Base-by-base conservation (phyloP, 2,888 invertebrate species). In the Eupithecia inturbata region DNA sequence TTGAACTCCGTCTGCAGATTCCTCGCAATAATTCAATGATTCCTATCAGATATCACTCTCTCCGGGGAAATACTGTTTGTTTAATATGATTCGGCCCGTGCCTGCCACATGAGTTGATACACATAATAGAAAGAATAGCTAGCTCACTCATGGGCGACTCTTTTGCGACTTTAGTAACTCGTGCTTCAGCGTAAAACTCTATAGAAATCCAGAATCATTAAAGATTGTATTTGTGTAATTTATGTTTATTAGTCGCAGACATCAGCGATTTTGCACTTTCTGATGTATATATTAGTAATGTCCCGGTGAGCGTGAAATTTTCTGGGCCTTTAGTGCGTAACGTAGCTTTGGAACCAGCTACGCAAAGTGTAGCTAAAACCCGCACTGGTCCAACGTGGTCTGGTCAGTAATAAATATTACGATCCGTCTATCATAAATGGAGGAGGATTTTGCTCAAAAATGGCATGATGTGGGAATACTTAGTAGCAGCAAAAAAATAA, bases 21-120 rank as follows among this genome's bases (percentile, higher is more conserved):
- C 78, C 75, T 78, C 77, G 79, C 82, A 82, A 84, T 87, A 86
- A 88, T 88, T 88, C 87, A 88, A 88, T 89, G 81, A 87, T 83
- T 84, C 84, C 81, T 83, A 85, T 86, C 84, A 85, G 82, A 84
- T 84, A 84, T 82, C 80, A 82, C 76, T 79, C 72, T 76, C 76
- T 85, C 88, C 87, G 68, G 88, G 87, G 88, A 89, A 88, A 89
- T 88, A 84, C 83, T 86, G 85, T 87, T 84, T 85, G 86, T 86
- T 76, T 76, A 72, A 75, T 85, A 84, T 86, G 88, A 88, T 88
- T 83, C 81, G 82, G 77, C 75, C 78, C 81, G 79, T 73, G 78
- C 78, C 79, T 75, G 79, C 78, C 80, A 81, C 81, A 80, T 80
- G 72, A 67, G 66, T 53, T 28, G 19, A 41, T 67, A 70, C 49